Evolutionary conservation across 2,797 vertebrate species (phyloP), one percentile per base, ranked within the genome.

Genomic region (Alcedo atthis): DNA sequence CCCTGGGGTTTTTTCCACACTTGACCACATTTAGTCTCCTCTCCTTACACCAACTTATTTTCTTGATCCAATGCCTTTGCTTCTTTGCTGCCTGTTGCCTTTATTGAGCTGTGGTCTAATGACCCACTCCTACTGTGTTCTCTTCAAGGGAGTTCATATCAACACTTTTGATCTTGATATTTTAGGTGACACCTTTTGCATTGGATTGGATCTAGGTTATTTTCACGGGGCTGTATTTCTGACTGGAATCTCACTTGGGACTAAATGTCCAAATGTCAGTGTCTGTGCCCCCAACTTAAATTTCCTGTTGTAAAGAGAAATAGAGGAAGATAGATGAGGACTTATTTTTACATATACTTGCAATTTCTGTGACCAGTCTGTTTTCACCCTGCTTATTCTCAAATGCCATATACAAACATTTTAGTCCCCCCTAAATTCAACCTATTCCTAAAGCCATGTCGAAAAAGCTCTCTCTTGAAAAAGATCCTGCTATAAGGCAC

Each of bases 261-360:
- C 71, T 86, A 71, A 48, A 83, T 83, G 87, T 93, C 33, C 45
- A 87, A 90, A 76, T 90, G 86, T 94, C 84, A 90, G 35, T 66
- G 43, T 71, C 59, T 0, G 1, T 81, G 58, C 75, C 90, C 55
- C 51, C 66, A 67, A 28, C 17, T 85, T 75, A 45, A 54, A 64
- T 87, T 81, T 91, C 57, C 25, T 87, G 16, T 33, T 80, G 43
- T 75, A 73, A 71, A 91, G 48, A 77, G 42, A 89, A 93, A 85
- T 61, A 40, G 33, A 81, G 59, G 66, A 84, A 76, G 82, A 81
- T 81, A 89, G 79, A 88, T 86, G 79, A 77, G 88, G 73, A 6
- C 78, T 91, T 68, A 48, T 79, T 92, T 92, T 93, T 63, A 83
- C 46, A 46, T 76, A 42, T 12, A 59, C 20, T 70, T 88, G 66